Evolutionary conservation across 1,140 invertebrate species (phyloP), one percentile per base, ranked within the genome.

Genomic region (Drosophila chauvacae): DNA sequence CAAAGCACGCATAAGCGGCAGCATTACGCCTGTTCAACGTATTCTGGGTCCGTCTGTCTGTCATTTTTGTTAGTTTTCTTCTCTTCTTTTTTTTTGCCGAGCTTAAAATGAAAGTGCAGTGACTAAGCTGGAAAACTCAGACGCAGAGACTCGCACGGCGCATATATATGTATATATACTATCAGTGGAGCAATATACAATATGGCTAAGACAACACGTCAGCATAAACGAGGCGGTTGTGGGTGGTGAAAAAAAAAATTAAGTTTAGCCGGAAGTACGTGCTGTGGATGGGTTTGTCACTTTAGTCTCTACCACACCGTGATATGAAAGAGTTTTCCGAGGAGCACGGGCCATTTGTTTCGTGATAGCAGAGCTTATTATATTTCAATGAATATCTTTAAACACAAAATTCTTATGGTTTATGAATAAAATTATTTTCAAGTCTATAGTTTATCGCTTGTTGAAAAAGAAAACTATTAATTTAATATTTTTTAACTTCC

Each of bases 61-160:
- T 45, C 33, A 14, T 56, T 28, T 64, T n/a, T 48, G 44, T 57
- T 51, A 28, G 26, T 45, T 60, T 51, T 45, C 35, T 7, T 56
- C 14, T 18, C 62, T 44, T 59, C n/a, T 20, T 20, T 47, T 57
- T 13, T 60, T 37, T 51, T 39, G 42, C 44, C 37, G 77, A 71
- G 80, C 80, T 85, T 65, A 80, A 87, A 87, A 87, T 87, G 80
- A 87, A 88, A 87, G 84, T 87, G 84, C 84, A 87, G 74, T 88
- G 84, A 87, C 84, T 88, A 88, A 87, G 84, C 84, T 78, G 64
- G 72, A 87, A 86, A 88, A 84, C 77, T 64, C 69, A 68, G 63
- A 50, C 41, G 33, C 60, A 70, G 20, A 50, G 53, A 48, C 48
- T 69, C 47, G 28, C 33, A 62, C 33, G 59, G 57, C 51, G 44